Base-by-base conservation (phyloP, 2,113 vertebrate genomes). In the Trochalopteron elliotii region DNA sequence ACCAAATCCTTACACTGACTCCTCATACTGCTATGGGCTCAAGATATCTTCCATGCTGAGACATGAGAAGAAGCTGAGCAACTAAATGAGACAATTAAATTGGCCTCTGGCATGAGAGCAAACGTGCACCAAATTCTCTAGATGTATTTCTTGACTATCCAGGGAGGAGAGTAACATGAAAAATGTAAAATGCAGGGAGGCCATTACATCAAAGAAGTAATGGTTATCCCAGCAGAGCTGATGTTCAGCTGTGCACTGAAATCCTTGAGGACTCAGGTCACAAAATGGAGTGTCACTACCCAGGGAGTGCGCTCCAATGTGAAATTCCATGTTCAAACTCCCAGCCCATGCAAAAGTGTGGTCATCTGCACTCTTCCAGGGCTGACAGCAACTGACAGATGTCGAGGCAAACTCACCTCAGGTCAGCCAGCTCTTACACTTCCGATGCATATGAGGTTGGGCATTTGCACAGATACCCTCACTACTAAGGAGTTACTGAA, bases 341-440 rank as follows among this genome's bases (percentile, higher is more conserved):
- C 21, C 0, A 2, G 12, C 22, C 30, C 10, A 0, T 4, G 18
- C 27, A 44, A 81, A 71, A 86, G 19, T 14, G 11, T 1, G 15
- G 21, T 9, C 35, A 64, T 2, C 50, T 40, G 50, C 47, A 20
- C 21, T 52, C 23, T 65, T 59, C n/a, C 30, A 22, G 37, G 31
- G 47, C 67, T 78, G 57, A 16, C 25, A 76, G 19, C 39, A 76
- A 21, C 6, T 21, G 30, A 39, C 20, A 65, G 44, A 35, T 39
- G 53, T 0, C 2, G 3, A 86, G 39, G 44, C 15, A 69, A 76
- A 61, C 37, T 72, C 71, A 57, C n/a, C 53, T 64, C 55, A 40
- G 37, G 30, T 61, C 64, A 61, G 33, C 8, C 37, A 87, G 1
- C 35, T 91, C 75, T 42, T 79, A 77, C 14, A 27, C 10, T 42